Base-by-base conservation (phyloP, 2,888 invertebrate genomes). In the Microctonus aethiopoides region DNA sequence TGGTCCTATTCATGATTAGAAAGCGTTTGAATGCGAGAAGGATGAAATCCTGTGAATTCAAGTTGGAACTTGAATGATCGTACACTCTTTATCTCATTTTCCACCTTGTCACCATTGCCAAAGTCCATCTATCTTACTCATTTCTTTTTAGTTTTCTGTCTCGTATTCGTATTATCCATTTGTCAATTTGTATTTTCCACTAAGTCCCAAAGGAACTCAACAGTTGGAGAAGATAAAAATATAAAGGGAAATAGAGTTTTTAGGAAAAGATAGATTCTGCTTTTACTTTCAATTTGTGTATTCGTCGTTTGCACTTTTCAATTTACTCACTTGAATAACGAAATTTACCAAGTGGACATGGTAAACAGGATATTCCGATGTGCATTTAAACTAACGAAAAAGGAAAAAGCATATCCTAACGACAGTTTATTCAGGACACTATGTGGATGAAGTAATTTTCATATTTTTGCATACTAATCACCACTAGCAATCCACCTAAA, bases 1-100 rank as follows among this genome's bases (percentile, higher is more conserved):
- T 76, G 74, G 67, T 74, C 70, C 76, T 71, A 76, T 76, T 76
- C 77, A 76, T 71, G 77, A 77, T 77, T 77, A 76, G 77, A 77
- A 76, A 75, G 73, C 74, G 74, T 72, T 70, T 67, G 71, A 74
- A 71, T 73, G 72, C 68, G 26, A 46, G 16, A 16, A 46, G 52
- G 60, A 39, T 46, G n/a, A 54, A 59, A 67, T 68, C 51, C 60
- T 68, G 64, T 60, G 36, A 63, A 72, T 68, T 70, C 73, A 73
- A 57, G 16, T 46, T 46, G 46, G 46, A 46, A 46, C 16, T 6
- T 46, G 46, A 46, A 46, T 46, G 46, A 46, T 63, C 46, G 20
- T 24, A 20, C 46, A 2, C 46, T 60, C 16, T 36, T 61, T 67
- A 20, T 54, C 36, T 52, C 61, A 32, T 32, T 61, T 59, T 22